Evolutionary conservation across 2,888 invertebrate genomes (phyloP).

Genomic region (Dermolepida albohirtum): DNA sequence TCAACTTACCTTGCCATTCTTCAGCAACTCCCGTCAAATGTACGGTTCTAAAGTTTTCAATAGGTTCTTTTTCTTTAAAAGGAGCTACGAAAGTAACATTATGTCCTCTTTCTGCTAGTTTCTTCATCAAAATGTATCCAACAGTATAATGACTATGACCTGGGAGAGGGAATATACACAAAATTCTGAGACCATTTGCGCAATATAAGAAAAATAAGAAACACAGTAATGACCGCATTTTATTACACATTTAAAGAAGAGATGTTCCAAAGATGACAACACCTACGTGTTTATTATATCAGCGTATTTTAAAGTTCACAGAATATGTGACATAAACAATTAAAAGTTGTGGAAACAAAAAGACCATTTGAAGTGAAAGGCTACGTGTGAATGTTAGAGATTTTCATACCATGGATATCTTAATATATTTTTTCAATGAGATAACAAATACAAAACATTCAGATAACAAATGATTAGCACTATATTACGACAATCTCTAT

Average conservation of each 20-base stretch:
- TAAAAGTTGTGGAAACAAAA: no score
- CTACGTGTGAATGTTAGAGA: not conserved
- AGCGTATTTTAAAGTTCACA: no score
- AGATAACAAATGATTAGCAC: no score
- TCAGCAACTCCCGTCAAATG: conserved; percentile 45
- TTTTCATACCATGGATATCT: no score
- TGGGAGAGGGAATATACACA: conserved; percentile 53
- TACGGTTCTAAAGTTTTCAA: conserved; percentile 64
- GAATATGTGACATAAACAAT: no score
- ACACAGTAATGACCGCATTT: no score
- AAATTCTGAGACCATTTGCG: conserved; percentile 46
- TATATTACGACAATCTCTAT: no score
- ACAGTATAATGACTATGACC: conserved; percentile 54
- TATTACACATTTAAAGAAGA: no score
- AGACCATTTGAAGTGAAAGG: not conserved
- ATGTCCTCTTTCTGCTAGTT: conserved; percentile 61
- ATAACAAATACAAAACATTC: no score
- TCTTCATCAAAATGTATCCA: conserved; percentile 52
- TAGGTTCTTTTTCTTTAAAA: conserved; percentile 56
- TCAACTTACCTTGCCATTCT: conserved; percentile 42
- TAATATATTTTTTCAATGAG: no score
- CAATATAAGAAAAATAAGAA: not conserved
- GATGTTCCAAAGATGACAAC: no score
- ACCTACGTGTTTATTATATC: no score
- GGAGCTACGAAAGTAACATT: conserved; percentile 60